Conservation (phyloP, 2,888 invertebrate species). For the Lagria hirta region DNA sequence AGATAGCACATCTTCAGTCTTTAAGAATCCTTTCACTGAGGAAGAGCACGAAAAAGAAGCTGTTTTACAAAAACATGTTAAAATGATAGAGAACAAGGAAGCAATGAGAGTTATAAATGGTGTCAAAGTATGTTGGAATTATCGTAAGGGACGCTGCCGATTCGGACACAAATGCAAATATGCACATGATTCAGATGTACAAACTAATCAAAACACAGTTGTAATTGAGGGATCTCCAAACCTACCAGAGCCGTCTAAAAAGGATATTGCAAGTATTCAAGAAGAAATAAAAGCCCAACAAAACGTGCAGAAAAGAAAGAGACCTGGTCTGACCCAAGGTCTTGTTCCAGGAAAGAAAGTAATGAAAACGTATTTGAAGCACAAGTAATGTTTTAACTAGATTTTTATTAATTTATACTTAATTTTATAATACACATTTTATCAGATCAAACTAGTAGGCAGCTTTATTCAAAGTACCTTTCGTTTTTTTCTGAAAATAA, state of each 20-base stretch:
- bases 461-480: too few species aligned
- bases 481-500: too few species aligned
- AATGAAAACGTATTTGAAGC: conserved; percentile 73
- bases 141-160: conserved; percentile 81
- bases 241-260: conserved; percentile 28
- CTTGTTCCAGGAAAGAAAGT: conserved; percentile 84
- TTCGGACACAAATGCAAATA: conserved; percentile 92
- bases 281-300: conserved; percentile 31
- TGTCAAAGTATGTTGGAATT: conserved; percentile 91
- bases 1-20: conserved; percentile 69
- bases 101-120: conserved; percentile 77
- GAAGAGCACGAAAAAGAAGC: conserved; percentile 85
- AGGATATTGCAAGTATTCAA: conserved; percentile 35
- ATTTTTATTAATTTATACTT: too few species aligned
- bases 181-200: conserved; percentile 86
- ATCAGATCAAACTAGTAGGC: too few species aligned
- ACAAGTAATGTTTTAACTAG: conserved; percentile 57
- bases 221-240: conserved; percentile 35
- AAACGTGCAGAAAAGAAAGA: conserved; percentile 60
- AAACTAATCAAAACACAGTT: conserved; percentile 51
- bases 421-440: too few species aligned
- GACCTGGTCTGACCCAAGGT: conserved; percentile 76
- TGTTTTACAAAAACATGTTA: conserved; percentile 84
- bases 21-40: conserved; percentile 82
- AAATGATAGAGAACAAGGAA: conserved; percentile 78